phyloP scores from a whole-genome alignment of 2,888 invertebrate genomes.

The Diloba caeruleocephala region DNA sequence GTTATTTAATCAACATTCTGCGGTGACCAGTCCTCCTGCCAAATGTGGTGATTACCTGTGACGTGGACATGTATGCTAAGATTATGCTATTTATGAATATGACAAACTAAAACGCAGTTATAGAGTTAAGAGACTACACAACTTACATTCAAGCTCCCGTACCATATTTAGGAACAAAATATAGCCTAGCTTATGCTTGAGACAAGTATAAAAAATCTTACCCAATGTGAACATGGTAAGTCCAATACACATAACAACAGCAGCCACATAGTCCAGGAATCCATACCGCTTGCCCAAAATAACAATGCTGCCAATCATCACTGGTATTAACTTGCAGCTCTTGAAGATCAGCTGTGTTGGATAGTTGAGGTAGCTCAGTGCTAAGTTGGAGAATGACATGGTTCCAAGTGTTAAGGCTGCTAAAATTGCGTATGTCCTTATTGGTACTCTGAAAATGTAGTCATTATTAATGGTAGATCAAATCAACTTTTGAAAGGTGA shows the following conservation, averaged over 20 bases:
- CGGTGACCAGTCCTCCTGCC: no score
- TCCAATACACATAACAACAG: constrained; percentile 96
- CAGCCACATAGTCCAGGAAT: constrained; percentile 94
- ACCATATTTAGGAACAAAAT: no score
- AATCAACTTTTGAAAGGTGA: no score
- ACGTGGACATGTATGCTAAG: no score
- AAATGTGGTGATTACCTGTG: no score
- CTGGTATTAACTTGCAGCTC: constrained; percentile 98
- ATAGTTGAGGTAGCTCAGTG: constrained; percentile 98
- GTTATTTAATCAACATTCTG: no score
- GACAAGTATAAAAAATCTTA: constrained; percentile 81
- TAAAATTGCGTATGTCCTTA: constrained; percentile 93
- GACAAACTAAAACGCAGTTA: no score
- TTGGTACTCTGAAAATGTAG: constrained; percentile 92
- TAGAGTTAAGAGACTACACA: no score
- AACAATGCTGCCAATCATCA: constrained; percentile 97
- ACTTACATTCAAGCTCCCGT: no score
- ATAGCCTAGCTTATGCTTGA: no score
- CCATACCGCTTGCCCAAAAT: constrained; percentile 97
- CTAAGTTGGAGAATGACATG: constrained; percentile 98
- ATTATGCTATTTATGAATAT: no score
- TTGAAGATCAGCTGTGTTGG: constrained; percentile 99
- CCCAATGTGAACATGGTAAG: constrained; percentile 97
- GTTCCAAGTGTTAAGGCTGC: constrained; percentile 97
- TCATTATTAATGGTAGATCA: neutral